Evolutionary conservation across 2,888 invertebrate species (phyloP).

Genomic region (Azorinus chamasolen): DNA sequence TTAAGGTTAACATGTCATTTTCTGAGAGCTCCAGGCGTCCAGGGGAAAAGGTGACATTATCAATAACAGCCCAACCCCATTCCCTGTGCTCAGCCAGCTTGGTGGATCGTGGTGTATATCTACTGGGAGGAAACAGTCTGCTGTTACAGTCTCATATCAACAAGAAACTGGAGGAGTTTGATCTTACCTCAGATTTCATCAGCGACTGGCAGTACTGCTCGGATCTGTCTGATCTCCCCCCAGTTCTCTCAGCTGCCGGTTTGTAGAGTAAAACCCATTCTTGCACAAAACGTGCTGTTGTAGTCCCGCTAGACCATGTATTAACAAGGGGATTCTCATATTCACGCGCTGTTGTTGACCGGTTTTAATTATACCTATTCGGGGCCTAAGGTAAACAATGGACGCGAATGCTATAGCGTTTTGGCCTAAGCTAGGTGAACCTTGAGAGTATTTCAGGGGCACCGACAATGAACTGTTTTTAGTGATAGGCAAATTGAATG

Average conservation of each 20-base stretch:
- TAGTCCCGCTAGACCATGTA: too few species aligned
- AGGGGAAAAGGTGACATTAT: constrained; percentile 87
- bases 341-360: too few species aligned
- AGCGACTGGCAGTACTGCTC: constrained; percentile 60
- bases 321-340: too few species aligned
- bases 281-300: too few species aligned
- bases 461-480: too few species aligned
- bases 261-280: too few species aligned
- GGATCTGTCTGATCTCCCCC: constrained; percentile 40
- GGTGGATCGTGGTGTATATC: constrained; percentile 88
- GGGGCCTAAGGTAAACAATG: too few species aligned
- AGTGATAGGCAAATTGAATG: too few species aligned
- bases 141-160: constrained; percentile 42
- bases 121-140: constrained; percentile 82
- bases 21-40: constrained; percentile 87
- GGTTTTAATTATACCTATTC: too few species aligned
- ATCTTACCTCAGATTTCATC: constrained; percentile 61
- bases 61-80: constrained; percentile 87
- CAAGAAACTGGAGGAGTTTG: constrained; percentile 42
- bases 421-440: too few species aligned
- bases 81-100: constrained; percentile 89
- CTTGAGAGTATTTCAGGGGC: too few species aligned
- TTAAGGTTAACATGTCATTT: constrained; percentile 80
- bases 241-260: constrained; percentile 26
- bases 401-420: too few species aligned